phyloP scores from a whole-genome alignment of 2,888 invertebrate genomes.

The Ochlodes sylvanus region DNA sequence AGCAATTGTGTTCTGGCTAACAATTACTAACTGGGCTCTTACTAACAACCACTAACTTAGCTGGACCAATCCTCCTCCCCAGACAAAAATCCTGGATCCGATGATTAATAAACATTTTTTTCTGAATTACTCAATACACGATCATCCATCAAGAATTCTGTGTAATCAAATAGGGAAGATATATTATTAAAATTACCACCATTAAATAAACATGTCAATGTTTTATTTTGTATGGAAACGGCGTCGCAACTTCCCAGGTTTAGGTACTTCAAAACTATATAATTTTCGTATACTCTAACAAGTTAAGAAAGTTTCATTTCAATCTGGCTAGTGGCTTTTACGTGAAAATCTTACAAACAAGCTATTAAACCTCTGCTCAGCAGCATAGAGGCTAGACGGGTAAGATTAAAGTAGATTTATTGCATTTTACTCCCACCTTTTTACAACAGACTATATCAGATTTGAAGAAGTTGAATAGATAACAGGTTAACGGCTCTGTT shows the following conservation, averaged over 20 bases:
- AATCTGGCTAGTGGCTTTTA: constrained; percentile 38
- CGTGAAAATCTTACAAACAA: constrained; percentile 37
- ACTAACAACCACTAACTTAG: too few relatives aligned
- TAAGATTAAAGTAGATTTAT: constrained; percentile 35
- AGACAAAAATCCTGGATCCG: too few relatives aligned
- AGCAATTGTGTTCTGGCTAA: too few relatives aligned
- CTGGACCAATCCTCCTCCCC: too few relatives aligned
- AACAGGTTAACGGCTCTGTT: neutral
- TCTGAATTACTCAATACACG: too few relatives aligned
- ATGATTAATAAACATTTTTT: too few relatives aligned
- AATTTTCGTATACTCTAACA: constrained; percentile 13
- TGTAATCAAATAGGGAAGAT: neutral
- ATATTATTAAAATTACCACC: neutral
- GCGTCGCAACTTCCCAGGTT: constrained; percentile 15
- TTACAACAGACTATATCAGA: constrained; percentile 14
- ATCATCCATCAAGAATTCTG: too few relatives aligned
- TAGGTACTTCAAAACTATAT: constrained; percentile 30
- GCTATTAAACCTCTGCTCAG: constrained; percentile 30
- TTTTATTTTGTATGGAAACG: constrained; percentile 19
- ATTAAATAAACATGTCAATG: neutral
- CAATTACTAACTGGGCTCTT: too few relatives aligned
- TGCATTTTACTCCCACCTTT: constrained; percentile 25
- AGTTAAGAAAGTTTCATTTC: constrained; percentile 35
- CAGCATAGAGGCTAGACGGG: constrained; percentile 26
- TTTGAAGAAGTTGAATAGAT: neutral